These are phyloP conservation scores for Aurelia sp. DNA, from an alignment of 30 jellyfish, hydroid and myxozoan genomes.

Conservation along the genomic window DNA sequence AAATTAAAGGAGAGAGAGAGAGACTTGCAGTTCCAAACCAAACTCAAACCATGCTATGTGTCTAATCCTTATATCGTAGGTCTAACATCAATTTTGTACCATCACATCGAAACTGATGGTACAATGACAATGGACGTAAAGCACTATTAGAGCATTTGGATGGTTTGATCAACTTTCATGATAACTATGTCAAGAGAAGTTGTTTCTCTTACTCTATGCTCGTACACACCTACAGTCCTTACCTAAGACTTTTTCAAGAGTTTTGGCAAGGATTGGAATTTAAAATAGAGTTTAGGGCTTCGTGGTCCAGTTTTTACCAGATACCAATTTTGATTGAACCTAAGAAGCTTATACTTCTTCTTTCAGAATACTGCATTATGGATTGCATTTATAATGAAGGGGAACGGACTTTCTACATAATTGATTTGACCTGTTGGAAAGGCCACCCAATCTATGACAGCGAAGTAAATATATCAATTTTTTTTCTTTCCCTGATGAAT, in stretches of 20 bases:
- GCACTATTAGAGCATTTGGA: too few relatives aligned
- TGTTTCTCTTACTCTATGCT: too few relatives aligned
- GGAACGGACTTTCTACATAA: constrained; percentile 72
- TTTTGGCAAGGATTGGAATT: not conserved
- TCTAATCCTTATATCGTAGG: too few relatives aligned
- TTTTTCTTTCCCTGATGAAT: not conserved
- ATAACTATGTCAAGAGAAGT: not conserved
- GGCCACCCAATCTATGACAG: constrained; percentile 93
- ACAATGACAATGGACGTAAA: too few relatives aligned
- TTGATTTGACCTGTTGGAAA: constrained; percentile 90
- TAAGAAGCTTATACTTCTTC: not conserved
- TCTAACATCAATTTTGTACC: too few relatives aligned
- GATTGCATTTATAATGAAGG: constrained; percentile 92
- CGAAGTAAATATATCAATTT: constrained; percentile 73
- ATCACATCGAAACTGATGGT: too few relatives aligned
- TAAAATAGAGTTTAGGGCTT: not conserved
- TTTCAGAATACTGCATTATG: constrained; percentile 64
- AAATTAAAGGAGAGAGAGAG: too few relatives aligned
- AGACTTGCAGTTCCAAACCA: too few relatives aligned
- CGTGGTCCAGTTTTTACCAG: not conserved
- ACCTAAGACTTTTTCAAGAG: too few relatives aligned
- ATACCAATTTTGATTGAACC: not conserved
- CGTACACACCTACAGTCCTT: not conserved
- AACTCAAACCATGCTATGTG: too few relatives aligned
- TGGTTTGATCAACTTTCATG: not conserved